Base-by-base conservation (phyloP, 2,113 vertebrate genomes). In the Peromyscus leucopus region DNA sequence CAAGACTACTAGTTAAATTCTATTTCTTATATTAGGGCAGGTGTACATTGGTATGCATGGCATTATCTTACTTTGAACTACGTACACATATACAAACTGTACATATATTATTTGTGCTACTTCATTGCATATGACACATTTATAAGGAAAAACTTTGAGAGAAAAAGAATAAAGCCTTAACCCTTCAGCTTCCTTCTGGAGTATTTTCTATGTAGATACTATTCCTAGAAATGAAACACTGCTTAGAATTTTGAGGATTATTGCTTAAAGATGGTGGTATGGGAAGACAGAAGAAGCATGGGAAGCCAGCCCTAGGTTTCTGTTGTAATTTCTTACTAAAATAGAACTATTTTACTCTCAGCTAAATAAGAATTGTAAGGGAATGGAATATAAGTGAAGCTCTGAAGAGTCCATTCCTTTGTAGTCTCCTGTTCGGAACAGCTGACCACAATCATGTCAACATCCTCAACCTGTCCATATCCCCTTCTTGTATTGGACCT, bases 61-160 rank as follows among this genome's bases (percentile, higher is more conserved):
- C 28, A 74, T 39, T 89, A 13, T 85, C 78, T 74, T 85, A 78
- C 31, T 74, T 88, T 65, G 42, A 96, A 86, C 46, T 26, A 63
- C 13, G 46, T 33, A 22, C 17, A 33, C 17, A 17, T 90, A 39
- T 31, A 94, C 19, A 88, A 31, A 65, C 9, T 61, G 78, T 9
- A 28, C 28, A 11, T 59, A 76, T 51, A 78, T 76, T 71, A 74
- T 83, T 91, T 48, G 21, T 22, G 33, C 24, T 90, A 85, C 71
- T 78, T 85, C 39, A 61, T n/a, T 75, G 16, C 55, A 17, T 74
- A 7, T 85, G 24, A 74, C 19, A 89, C 67, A 82, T 91, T 89
- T 59, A 82, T 67, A 75, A 72, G 39, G 15, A 69, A 65, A 87
- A 76, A 90, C 19, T 78, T 88, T 87, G n/a, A 96, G 42, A 48